Evolutionary conservation across 2,113 vertebrate species (phyloP).

Genomic region (Silurus glanis): DNA sequence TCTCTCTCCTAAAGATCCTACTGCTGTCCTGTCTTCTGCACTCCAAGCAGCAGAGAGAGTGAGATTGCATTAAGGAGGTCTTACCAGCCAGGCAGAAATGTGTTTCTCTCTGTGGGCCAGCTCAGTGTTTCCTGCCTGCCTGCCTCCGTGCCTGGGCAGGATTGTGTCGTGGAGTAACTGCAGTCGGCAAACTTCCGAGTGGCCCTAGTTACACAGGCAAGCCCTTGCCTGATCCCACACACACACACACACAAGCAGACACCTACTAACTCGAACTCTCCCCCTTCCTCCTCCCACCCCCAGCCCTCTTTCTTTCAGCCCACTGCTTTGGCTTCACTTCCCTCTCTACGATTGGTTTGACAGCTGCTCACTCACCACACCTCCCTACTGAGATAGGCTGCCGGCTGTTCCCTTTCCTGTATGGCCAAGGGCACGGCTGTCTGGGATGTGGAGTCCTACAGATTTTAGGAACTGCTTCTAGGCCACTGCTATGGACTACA

Average conservation of each 20-base stretch:
- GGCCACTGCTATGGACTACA: conserved; percentile 69
- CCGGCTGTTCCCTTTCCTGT: conserved; percentile 72
- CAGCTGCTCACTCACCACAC: conserved; percentile 77
- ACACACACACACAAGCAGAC: conserved; percentile 79
- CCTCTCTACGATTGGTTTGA: conserved; percentile 67
- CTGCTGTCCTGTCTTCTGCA: conserved; percentile 54
- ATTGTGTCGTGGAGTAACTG: conserved; percentile 63
- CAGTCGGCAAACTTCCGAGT: conserved; percentile 78
- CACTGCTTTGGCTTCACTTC: conserved; percentile 73
- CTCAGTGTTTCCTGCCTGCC: conserved; percentile 63
- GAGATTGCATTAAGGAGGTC: conserved; percentile 57
- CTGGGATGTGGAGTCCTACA: conserved; percentile 74
- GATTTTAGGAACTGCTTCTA: conserved; percentile 59
- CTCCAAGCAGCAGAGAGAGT: conserved; percentile 62
- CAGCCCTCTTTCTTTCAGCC: conserved; percentile 75
- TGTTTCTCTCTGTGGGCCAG: conserved; percentile 60
- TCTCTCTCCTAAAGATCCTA: conserved; percentile 50
- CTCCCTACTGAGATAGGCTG: conserved; percentile 74
- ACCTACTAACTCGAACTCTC: conserved; percentile 62
- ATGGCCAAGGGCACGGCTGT: conserved; percentile 73
- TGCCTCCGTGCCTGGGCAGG: conserved; percentile 73
- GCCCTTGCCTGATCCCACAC: conserved; percentile 82
- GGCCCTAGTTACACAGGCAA: conserved; percentile 77
- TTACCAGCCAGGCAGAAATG: conserved; percentile 70
- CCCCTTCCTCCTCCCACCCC: conserved; percentile 53